Base-by-base conservation (phyloP, 2,888 invertebrate genomes). In the Eupithecia abbreviata region DNA sequence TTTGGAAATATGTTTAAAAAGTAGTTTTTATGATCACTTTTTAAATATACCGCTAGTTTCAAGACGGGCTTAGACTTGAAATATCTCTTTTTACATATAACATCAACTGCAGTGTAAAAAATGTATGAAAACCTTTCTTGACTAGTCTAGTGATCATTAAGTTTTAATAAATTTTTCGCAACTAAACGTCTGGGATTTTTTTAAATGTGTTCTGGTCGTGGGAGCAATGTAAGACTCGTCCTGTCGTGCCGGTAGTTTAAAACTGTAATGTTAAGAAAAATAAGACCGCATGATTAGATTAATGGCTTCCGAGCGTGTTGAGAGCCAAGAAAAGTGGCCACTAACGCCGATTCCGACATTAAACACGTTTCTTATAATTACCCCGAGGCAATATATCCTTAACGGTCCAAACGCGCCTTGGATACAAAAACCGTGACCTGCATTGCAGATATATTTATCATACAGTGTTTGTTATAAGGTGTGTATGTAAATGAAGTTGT, bases 341-440 rank as follows among this genome's bases (percentile, higher is more conserved):
- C 77, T 79, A 80, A 79, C 79, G 81, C 77, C 81, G 85, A 86
- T 87, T 87, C 79, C 81, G 84, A 78, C 83, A 84, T 84, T 84
- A 85, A 85, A 81, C 83, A 83, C 85, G 85, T 85, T 87, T 86
- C 87, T 87, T 87, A 84, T 86, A 88, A 86, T 88, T 87, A 85
- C 85, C 85, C 83, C 77, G 72, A 73, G 75, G 77, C 86, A 85
- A 72, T 42, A 51, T 55, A 74, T 72, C 80, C 83, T 86, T 88
- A 86, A 86, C 84, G 78, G 84, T 81, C 81, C 72, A 76, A 76
- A 77, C 80, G 79, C 79, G 80, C 78, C 77, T 43, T 74, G 76
- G 67, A 62, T 81, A 78, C 75, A 79, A 76, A 84, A 83, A 81
- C 84, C 84, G 79, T 82, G 84, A 77, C 76, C 79, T 79, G 81